These are phyloP conservation scores for fruit fly (Drosophila melanogaster) DNA, from an alignment of 1,140 invertebrate species.

Conservation along the genomic window Release_6_plus_ISO1_MT NT_037436.4:18582001-18582500, in stretches of 20 bases:
- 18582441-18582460: neutral
- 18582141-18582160: constrained; percentile 59
- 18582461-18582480: constrained; percentile 14
- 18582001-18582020: constrained; percentile 57
- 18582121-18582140: constrained; percentile 75
- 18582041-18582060: neutral
- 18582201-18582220: constrained; percentile 10
- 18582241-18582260: neutral
- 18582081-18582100: constrained; percentile 10
- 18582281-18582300: neutral
- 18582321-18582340: too few species aligned
- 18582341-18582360: too few species aligned
- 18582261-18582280: neutral
- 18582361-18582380: too few species aligned
- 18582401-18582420: too few species aligned
- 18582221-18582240: neutral
- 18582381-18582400: too few species aligned
- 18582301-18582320: too few species aligned
- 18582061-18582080: constrained; percentile 1
- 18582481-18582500: constrained; percentile 57
- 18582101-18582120: constrained; percentile 56
- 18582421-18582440: constrained; percentile 2
- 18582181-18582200: constrained; percentile 12
- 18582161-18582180: constrained; percentile 47
- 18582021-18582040: constrained; percentile 56